Evolutionary conservation across 2,113 vertebrate species (phyloP), one percentile per base, ranked within the genome.

Genomic region (Lates calcarifer): DNA sequence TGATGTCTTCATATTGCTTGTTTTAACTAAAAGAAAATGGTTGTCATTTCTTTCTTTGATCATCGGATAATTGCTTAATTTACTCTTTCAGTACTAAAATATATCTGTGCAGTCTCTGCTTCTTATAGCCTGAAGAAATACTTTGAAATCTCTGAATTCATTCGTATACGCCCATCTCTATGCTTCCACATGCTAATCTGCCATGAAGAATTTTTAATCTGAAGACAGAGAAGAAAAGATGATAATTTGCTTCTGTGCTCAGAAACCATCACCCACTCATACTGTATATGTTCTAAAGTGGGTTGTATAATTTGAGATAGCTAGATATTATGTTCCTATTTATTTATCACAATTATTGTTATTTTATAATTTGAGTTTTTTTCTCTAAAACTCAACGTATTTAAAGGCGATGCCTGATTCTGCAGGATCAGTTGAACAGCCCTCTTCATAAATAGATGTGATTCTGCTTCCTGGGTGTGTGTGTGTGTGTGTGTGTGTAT

Each of bases 131-230:
- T 53, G 57, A 65, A 12, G 47, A 61, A 51, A 57, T 70, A 10
- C 17, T 56, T 29, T 35, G 69, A 75, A 57, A 63, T 26, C 11
- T 28, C 45, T 17, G 31, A 28, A 49, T 22, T 51, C 0, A n/a
- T n/a, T 8, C 66, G 47, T 2, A 33, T 24, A 10, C 37, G 1
- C 49, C 26, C 60, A 43, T 33, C 28, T 65, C 35, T 31, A 6
- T 33, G 20, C 45, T 51, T 49, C 61, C 33, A 57, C 3, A 3
- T 41, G 51, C 65, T 81, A 74, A 91, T 88, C 86, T 65, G 29
- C 81, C 41, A 0, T 79, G 71, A 74, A 67, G 11, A 85, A 56
- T 77, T 65, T 69, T 79, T 87, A 64, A 88, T 84, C 74, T 76
- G 20, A 61, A 69, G 1, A 33, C 2, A 6, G 14, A 47, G 62